Evolutionary conservation across 2,797 vertebrate genomes (phyloP).

Genomic region (Chromobotia macracanthus): DNA sequence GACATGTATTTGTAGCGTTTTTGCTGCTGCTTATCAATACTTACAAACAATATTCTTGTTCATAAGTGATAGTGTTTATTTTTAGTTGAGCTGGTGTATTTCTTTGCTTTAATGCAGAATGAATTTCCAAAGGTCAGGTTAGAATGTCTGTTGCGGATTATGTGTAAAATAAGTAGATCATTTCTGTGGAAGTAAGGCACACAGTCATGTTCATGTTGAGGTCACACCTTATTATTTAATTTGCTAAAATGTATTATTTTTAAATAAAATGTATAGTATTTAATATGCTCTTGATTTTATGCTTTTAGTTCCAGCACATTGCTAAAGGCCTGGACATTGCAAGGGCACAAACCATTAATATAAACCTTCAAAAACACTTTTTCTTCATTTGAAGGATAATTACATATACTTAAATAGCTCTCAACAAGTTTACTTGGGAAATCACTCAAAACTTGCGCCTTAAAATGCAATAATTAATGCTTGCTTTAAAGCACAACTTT

Average conservation of each 20-base stretch:
- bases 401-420: constrained; percentile 68
- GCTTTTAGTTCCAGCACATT: constrained; percentile 49
- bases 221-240: constrained; percentile 34
- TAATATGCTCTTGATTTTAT: constrained; percentile 19
- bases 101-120: neutral
- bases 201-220: constrained; percentile 33
- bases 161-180: neutral
- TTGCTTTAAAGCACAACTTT: constrained; percentile 26
- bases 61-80: neutral
- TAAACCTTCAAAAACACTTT: constrained; percentile 65
- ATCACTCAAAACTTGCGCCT: constrained; percentile 67
- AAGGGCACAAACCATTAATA: constrained; percentile 74
- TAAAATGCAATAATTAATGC: constrained; percentile 67
- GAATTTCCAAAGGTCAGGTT: too few species aligned
- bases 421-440: constrained; percentile 44
- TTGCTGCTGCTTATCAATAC: neutral
- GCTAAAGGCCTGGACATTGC: constrained; percentile 71
- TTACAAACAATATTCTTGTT: neutral
- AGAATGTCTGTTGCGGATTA: too few species aligned
- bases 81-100: neutral
- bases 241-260: constrained; percentile 18
- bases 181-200: constrained; percentile 11
- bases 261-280: neutral
- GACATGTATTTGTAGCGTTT: neutral
- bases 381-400: constrained; percentile 66